These are phyloP conservation scores for Caradrina clavipalpis DNA, from an alignment of 2,888 invertebrate genomes.

Conservation along the genomic window DNA sequence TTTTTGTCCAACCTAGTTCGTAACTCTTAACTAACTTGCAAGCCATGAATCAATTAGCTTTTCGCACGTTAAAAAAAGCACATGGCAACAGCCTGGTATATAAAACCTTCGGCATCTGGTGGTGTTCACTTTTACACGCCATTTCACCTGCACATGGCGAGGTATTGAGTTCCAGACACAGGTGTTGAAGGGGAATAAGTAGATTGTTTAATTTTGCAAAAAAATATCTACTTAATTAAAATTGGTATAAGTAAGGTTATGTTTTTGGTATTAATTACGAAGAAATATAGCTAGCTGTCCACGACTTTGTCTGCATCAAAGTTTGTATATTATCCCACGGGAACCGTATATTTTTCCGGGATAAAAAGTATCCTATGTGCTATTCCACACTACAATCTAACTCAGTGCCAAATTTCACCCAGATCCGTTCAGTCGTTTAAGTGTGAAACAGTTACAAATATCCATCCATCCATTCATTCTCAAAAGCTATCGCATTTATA, in stretches of 20 bases:
- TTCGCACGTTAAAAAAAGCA: slow-evolving; percentile 2
- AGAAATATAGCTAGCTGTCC: neutral
- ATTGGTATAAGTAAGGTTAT: neutral
- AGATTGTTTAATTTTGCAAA: neutral
- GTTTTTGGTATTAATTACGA: neutral
- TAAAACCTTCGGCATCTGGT: slow-evolving; percentile 30
- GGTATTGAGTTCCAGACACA: slow-evolving; percentile 59
- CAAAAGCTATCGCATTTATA: too few species aligned
- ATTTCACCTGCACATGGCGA: slow-evolving; percentile 53
- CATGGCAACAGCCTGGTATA: slow-evolving; percentile 19
- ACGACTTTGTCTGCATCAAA: too few species aligned
- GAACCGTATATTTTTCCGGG: too few species aligned
- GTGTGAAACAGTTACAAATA: too few species aligned
- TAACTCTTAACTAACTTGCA: too few species aligned
- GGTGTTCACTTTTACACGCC: slow-evolving; percentile 63
- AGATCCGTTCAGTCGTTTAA: too few species aligned
- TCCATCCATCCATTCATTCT: too few species aligned
- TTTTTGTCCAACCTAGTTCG: too few species aligned
- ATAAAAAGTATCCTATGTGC: too few species aligned
- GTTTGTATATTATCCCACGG: too few species aligned
- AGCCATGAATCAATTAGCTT: neutral
- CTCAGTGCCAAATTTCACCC: too few species aligned
- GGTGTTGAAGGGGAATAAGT: slow-evolving; percentile 44
- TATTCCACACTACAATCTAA: too few species aligned
- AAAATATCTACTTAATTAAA: neutral